Conservation (phyloP, 2,888 invertebrate species). For the Leucozona laternaria region DNA sequence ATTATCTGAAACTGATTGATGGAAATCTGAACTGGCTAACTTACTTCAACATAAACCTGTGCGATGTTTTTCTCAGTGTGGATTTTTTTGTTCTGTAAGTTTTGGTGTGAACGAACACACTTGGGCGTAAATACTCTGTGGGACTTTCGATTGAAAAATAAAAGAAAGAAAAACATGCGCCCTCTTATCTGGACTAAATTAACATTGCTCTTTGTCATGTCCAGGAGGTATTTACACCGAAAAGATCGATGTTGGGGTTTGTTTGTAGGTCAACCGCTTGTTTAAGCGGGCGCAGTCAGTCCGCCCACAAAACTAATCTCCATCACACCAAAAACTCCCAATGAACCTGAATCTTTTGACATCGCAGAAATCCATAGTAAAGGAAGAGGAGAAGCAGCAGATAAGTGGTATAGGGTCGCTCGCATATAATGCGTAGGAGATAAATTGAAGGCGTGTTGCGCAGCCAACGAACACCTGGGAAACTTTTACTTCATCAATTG, state of each 20-base stretch:
- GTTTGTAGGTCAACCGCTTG: slow-evolving; percentile 69
- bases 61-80: neutral
- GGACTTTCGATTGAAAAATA: slow-evolving; percentile 56
- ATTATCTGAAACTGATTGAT: neutral
- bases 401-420: slow-evolving; percentile 4
- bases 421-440: slow-evolving; percentile 66
- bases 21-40: neutral
- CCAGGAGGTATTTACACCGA: slow-evolving; percentile 71
- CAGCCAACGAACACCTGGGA: slow-evolving; percentile 66
- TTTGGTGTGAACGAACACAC: slow-evolving; percentile 40
- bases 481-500: slow-evolving; percentile 63
- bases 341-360: slow-evolving; percentile 54
- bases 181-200: slow-evolving; percentile 68
- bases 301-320: slow-evolving; percentile 57
- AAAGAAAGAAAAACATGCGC: slow-evolving; percentile 51
- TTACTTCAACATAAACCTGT: neutral
- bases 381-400: slow-evolving; percentile 4
- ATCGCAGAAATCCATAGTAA: slow-evolving; percentile 27
- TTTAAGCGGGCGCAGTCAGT: slow-evolving; percentile 13
- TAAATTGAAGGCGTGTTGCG: slow-evolving; percentile 68
- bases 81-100: neutral
- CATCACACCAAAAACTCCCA: slow-evolving; percentile 11
- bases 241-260: slow-evolving; percentile 56
- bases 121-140: slow-evolving; percentile 44
- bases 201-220: slow-evolving; percentile 72